Conservation (phyloP, 1,140 invertebrate species). For the Drosophila orosa region DNA sequence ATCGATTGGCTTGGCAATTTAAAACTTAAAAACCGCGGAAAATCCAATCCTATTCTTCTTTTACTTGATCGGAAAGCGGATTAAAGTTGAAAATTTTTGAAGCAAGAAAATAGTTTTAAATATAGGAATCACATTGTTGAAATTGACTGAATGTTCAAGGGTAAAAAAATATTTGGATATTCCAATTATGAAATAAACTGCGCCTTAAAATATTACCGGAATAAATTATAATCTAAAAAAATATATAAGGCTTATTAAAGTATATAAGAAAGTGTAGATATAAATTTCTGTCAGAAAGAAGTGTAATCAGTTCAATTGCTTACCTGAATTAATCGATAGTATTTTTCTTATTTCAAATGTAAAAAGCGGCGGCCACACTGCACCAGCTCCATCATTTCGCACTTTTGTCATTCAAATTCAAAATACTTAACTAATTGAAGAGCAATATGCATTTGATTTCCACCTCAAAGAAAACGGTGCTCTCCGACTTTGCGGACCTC, state of each 20-base stretch:
- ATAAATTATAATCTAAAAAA: no score
- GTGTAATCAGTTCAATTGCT: neutral
- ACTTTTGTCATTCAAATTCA: constrained; percentile 15
- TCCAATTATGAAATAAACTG: no score
- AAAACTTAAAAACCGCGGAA: no score
- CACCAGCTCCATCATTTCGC: neutral
- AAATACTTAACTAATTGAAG: constrained; percentile 3
- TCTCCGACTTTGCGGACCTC: constrained; percentile 78
- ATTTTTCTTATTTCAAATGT: neutral
- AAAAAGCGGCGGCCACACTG: constrained; percentile 12
- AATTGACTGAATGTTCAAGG: constrained; percentile 4
- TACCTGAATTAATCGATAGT: neutral
- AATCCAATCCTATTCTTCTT: no score
- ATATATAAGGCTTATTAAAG: no score
- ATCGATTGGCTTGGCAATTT: no score
- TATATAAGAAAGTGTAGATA: no score
- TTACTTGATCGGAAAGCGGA: no score
- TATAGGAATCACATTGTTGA: constrained; percentile 5
- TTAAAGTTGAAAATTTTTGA: neutral
- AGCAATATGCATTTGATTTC: constrained; percentile 74
- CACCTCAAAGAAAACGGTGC: constrained; percentile 70
- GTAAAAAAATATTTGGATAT: no score
- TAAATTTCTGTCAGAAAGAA: no score
- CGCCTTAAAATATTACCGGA: no score
- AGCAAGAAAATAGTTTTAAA: constrained; percentile 1